Evolutionary conservation across 1,140 invertebrate species (phyloP).

Genomic region (Yoshiicerus persimilis): DNA sequence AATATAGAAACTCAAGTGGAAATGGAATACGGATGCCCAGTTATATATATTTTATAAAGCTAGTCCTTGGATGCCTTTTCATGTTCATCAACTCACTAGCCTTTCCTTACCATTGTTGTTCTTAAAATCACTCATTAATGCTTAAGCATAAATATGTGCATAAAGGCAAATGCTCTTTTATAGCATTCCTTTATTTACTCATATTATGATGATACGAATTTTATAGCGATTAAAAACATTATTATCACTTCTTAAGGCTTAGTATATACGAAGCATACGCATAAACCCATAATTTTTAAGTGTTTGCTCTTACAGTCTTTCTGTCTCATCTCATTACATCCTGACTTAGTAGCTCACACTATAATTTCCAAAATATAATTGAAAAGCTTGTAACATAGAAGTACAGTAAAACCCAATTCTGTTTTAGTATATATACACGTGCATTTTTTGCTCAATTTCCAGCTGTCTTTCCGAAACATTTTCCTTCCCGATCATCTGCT

Average conservation of each 20-base stretch:
- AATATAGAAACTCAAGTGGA: not conserved
- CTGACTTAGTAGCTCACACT: not conserved
- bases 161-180: too few species aligned
- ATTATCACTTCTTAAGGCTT: too few species aligned
- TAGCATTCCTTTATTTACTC: too few species aligned
- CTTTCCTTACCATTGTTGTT: not conserved
- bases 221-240: too few species aligned
- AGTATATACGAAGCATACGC: too few species aligned
- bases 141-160: too few species aligned
- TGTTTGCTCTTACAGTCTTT: not conserved
- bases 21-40: not conserved
- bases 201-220: too few species aligned
- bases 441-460: slow-evolving; percentile 14
- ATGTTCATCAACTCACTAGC: not conserved
- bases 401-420: not conserved
- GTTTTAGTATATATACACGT: not conserved
- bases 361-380: not conserved
- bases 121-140: too few species aligned
- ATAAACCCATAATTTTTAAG: not conserved
- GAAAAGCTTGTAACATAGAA: too few species aligned
- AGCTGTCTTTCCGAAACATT: not conserved
- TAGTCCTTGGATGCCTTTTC: not conserved
- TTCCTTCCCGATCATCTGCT: not conserved
- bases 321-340: not conserved
- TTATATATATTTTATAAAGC: not conserved